Evolutionary conservation across 2,888 invertebrate genomes (phyloP).

Genomic region (Panopea generosa): DNA sequence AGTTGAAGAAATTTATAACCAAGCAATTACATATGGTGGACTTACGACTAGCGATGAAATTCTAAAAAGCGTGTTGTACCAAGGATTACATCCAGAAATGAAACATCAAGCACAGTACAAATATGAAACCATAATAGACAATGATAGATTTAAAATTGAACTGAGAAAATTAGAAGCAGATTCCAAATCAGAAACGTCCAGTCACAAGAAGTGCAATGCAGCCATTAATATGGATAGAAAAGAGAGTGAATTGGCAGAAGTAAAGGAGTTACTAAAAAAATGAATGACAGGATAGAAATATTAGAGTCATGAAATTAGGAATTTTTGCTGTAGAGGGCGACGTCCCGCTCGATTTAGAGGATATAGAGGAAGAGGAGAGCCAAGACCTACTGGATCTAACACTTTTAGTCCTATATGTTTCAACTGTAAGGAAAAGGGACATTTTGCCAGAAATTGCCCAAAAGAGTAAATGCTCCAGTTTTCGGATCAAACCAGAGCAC

Average conservation of each 20-base stretch:
- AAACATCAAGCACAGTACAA: conserved; percentile 26
- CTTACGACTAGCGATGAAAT: conserved; percentile 8
- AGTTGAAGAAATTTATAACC: neutral
- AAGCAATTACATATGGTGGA: conserved; percentile 23
- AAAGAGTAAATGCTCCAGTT: conserved; percentile 23
- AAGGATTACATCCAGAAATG: conserved; percentile 20
- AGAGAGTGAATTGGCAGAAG: conserved; percentile 15
- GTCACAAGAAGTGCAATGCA: conserved; percentile 12
- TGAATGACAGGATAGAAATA: conserved; percentile 24
- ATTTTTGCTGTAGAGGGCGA: no score
- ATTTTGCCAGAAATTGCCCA: conserved; percentile 31
- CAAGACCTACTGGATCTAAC: conserved; percentile 9
- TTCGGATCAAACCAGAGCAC: conserved; percentile 20
- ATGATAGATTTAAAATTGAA: conserved; percentile 40
- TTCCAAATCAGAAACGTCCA: neutral
- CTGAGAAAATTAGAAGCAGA: conserved; percentile 28
- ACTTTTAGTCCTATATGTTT: conserved; percentile 21
- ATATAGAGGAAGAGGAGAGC: neutral
- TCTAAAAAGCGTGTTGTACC: conserved; percentile 11
- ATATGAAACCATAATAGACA: conserved; percentile 21
- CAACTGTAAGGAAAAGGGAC: conserved; percentile 15
- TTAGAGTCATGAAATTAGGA: neutral
- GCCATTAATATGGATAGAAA: neutral
- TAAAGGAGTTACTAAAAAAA: conserved; percentile 15
- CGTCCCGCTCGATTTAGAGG: no score